Base-by-base conservation (phyloP, 2,113 vertebrate species). In the Gadus chalcogrammus region DNA sequence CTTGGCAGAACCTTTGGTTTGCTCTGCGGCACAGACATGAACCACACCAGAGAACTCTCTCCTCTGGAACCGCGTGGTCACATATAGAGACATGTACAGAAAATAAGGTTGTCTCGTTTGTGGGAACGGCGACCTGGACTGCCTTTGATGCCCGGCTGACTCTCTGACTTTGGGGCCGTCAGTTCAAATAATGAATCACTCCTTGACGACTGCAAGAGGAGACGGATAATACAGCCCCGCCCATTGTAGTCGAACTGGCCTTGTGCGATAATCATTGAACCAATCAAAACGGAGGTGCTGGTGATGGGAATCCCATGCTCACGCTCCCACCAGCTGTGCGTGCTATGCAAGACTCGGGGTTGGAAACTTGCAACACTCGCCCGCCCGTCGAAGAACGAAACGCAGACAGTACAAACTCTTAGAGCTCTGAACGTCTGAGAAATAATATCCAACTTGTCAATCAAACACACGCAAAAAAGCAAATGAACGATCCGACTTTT, bases 281-380 rank as follows among this genome's bases (percentile, higher is more conserved):
- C 89, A 90, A 90, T 80, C 81, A 90, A 84, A 62, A 71, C 76
- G 83, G 88, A 87, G 89, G 91, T 90, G 88, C 90, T 86, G 90
- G 90, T 81, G 75, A 90, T 83, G 79, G 79, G 77, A 87, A 61
- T 53, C 69, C 70, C 42, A 65, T 48, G 42, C 42, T 48, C 11
- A 9, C 82, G 80, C 79, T 86, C 68, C 82, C 72, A 82, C 88
- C 88, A 90, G 86, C 85, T 89, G 89, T 75, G 78, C 88, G 88
- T 87, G 89, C 92, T 93, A 93, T 92, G 92, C 91, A 93, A 92
- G 81, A 90, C 85, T 78, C 79, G 55, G 78, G 87, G 76, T 82
- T 82, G 61, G 74, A 87, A 80, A 80, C 20, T 67, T 83, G 78
- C 68, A 79, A 84, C 81, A 73, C 71, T 67, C 22, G 76, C 76